phyloP scores from a whole-genome alignment of 1,140 invertebrate species.

The Argopecten irradians region DNA sequence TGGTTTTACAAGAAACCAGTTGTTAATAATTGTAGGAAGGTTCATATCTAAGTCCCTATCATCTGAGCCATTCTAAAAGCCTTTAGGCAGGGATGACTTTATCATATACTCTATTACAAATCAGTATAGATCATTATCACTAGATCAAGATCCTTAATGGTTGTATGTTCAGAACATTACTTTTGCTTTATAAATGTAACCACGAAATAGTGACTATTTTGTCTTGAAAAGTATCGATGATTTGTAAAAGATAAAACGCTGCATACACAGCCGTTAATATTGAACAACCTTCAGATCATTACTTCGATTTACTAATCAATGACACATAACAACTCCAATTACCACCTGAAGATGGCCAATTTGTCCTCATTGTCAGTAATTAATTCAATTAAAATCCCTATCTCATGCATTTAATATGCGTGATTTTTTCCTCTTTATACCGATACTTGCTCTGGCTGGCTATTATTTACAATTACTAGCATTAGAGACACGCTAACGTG shows the following conservation, averaged over 20 bases:
- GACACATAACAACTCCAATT: constrained; percentile 23
- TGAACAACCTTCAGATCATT: not conserved
- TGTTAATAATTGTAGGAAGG: too few relatives aligned
- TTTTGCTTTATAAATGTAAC: too few relatives aligned
- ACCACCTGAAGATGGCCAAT: constrained; percentile 7
- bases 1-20: too few relatives aligned
- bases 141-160: too few relatives aligned
- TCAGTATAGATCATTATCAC: too few relatives aligned
- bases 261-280: not conserved
- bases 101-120: too few relatives aligned
- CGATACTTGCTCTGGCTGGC: not conserved
- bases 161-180: too few relatives aligned
- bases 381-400: constrained; percentile 11
- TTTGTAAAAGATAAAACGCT: not conserved
- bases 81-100: too few relatives aligned
- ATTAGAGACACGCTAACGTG: not conserved
- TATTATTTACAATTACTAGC: constrained; percentile 17
- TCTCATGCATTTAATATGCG: constrained; percentile 10
- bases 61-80: too few relatives aligned
- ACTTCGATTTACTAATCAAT: not conserved
- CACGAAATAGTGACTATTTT: not conserved
- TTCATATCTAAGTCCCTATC: too few relatives aligned
- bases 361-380: not conserved
- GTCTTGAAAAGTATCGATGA: not conserved
- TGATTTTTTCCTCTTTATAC: not conserved